Conservation (phyloP, 2,888 invertebrate genomes). For the Podabrus alpinus region DNA sequence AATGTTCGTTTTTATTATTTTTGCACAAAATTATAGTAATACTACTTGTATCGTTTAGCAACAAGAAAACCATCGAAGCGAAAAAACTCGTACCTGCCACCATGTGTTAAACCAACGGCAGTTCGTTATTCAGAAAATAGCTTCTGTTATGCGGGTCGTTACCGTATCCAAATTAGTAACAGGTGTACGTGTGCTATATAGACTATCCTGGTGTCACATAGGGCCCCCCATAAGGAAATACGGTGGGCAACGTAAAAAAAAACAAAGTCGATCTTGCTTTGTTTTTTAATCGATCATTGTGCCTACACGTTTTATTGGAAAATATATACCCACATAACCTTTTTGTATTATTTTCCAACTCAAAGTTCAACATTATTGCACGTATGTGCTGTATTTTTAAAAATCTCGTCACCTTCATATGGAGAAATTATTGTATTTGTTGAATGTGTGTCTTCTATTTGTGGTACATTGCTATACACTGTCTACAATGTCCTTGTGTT, state of each 20-base stretch:
- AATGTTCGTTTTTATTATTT: background rate
- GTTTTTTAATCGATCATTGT: background rate
- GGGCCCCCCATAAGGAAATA: background rate
- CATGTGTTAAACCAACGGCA: background rate
- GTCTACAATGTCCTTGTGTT: background rate
- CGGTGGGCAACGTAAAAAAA: background rate
- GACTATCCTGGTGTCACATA: background rate
- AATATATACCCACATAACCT: background rate
- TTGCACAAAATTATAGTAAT: background rate
- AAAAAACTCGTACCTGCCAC: background rate
- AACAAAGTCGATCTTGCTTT: background rate
- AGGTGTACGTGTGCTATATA: background rate
- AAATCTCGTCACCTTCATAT: background rate
- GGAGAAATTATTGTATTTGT: no score
- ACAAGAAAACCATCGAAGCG: background rate
- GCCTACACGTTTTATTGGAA: background rate
- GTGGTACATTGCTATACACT: no score
- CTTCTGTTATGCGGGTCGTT: background rate
- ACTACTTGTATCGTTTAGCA: background rate
- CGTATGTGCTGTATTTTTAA: background rate
- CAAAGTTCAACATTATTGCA: background rate
- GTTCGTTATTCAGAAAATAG: background rate
- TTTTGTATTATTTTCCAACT: background rate
- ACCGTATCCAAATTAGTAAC: background rate
- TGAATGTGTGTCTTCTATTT: no score